Evolutionary conservation across 2,888 invertebrate species (phyloP).

Genomic region (Petrophora chlorosata): DNA sequence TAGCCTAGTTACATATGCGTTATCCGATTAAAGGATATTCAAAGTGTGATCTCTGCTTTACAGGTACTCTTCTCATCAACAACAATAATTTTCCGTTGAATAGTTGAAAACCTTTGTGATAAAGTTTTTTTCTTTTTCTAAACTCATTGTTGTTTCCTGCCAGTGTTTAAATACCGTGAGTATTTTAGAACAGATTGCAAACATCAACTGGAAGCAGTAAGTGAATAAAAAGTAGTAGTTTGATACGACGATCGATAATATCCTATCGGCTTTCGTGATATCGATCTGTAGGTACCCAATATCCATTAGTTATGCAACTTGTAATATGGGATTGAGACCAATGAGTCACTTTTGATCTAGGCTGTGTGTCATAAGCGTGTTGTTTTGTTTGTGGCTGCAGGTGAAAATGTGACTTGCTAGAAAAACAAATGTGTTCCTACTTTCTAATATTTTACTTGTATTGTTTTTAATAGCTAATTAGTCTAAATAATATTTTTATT

Average conservation of each 20-base stretch:
- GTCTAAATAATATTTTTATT: too few species aligned
- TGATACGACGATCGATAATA: constrained; percentile 2
- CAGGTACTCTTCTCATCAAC: constrained; percentile 11
- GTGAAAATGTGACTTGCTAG: too few species aligned
- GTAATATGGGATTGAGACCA: neutral
- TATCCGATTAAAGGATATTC: too few species aligned
- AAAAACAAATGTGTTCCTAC: too few species aligned
- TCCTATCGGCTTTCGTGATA: constrained; percentile 4
- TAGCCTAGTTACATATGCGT: too few species aligned
- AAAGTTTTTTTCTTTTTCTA: neutral
- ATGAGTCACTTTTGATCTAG: constrained; percentile 7
- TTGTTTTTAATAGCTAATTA: too few species aligned
- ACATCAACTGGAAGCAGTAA: neutral
- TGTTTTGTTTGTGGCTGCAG: too few species aligned
- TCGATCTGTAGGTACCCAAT: neutral
- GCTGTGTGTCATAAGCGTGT: neutral
- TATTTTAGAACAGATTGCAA: neutral
- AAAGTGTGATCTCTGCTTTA: too few species aligned
- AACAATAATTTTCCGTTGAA: neutral
- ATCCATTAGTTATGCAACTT: constrained; percentile 5
- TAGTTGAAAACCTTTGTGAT: neutral
- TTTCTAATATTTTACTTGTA: too few species aligned
- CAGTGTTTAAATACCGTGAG: constrained; percentile 9
- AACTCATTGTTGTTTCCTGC: constrained; percentile 5
- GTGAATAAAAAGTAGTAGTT: neutral